phyloP scores from a whole-genome alignment of 2,888 invertebrate genomes.

The Microchrysa polita region DNA sequence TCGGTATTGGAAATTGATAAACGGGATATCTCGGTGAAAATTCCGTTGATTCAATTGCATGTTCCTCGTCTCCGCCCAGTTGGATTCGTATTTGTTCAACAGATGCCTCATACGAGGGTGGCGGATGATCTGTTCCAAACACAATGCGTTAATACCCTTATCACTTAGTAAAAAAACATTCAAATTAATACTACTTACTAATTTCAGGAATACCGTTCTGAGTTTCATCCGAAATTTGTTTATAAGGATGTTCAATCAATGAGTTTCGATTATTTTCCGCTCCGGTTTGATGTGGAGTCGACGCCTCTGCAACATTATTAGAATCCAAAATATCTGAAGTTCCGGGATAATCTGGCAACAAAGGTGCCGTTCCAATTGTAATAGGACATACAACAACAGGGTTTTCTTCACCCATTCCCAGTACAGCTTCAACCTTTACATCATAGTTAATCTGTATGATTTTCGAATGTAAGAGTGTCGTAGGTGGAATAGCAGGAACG shows the following conservation, averaged over 20 bases:
- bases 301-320: background rate
- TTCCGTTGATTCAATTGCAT: conserved; percentile 55
- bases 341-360: conserved; percentile 40
- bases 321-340: conserved; percentile 21
- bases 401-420: conserved; percentile 58
- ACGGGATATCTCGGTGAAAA: conserved; percentile 63
- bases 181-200: background rate
- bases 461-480: conserved; percentile 52
- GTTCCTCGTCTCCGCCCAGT: conserved; percentile 59
- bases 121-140: conserved; percentile 57
- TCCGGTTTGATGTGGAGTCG: background rate
- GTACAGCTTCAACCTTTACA: conserved; percentile 50
- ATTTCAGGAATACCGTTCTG: background rate
- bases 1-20: conserved; percentile 55
- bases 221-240: background rate
- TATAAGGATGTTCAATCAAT: too few relatives aligned
- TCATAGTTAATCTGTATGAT: conserved; percentile 38
- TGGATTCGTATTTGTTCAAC: conserved; percentile 59
- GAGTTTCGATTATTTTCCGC: background rate
- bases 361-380: conserved; percentile 61
- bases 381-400: conserved; percentile 59
- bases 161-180: too few relatives aligned
- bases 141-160: too few relatives aligned
- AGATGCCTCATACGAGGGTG: conserved; percentile 63
- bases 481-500: conserved; percentile 63